A percentile compares a stretch with the other conserved stretches of the same genome.
Conservation (phyloP, 2,797 vertebrate species). For the Eulemur albifrons region DNA sequence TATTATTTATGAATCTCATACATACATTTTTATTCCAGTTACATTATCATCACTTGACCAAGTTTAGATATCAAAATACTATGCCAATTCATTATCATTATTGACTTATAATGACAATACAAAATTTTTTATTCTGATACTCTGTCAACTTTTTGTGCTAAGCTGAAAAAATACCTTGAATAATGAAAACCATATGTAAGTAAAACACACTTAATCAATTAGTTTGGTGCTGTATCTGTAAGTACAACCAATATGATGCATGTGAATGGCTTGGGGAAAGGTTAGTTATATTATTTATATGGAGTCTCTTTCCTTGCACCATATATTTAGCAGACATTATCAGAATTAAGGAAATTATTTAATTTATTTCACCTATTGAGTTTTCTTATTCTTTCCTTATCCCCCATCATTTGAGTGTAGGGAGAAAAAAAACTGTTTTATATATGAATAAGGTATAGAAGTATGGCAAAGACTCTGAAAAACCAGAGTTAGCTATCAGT, state of each 20-base stretch:
- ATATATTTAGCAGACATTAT: background rate
- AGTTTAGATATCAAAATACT: background rate
- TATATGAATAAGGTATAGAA: background rate
- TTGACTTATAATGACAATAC: background rate
- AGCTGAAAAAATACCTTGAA: background rate
- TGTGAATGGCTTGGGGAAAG: background rate
- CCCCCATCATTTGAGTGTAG: background rate
- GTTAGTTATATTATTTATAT: background rate
- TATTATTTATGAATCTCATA: background rate
- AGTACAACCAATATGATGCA: background rate
- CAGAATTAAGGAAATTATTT: slow-evolving; percentile 24
- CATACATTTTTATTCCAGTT: background rate
- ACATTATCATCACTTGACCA: background rate
- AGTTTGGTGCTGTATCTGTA: background rate
- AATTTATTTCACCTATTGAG: background rate
- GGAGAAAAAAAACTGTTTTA: background rate
- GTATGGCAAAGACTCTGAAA: background rate
- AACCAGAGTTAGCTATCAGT: background rate
- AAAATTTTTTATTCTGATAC: background rate
- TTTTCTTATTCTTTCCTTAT: background rate
- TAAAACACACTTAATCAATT: background rate
- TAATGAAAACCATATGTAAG: background rate
- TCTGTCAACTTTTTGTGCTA: slow-evolving; percentile 21
- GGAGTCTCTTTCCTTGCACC: background rate
- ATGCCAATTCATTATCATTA: background rate